Conservation (phyloP, 2,113 vertebrate species). For the Diadophis punctatus region DNA sequence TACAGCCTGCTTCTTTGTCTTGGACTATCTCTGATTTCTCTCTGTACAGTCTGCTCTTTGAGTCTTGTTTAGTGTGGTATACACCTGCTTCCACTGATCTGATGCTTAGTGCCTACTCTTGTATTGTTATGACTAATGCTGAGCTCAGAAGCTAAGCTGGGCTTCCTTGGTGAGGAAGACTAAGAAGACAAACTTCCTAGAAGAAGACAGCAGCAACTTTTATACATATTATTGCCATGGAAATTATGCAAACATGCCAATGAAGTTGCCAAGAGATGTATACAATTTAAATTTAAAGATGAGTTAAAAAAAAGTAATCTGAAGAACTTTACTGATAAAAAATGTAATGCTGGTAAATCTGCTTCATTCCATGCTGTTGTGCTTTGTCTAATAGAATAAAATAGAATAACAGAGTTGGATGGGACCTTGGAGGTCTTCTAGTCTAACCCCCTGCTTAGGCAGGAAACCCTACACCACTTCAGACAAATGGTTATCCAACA, state of each 20-base stretch:
- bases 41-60: no score
- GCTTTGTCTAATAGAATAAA: neutral
- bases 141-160: neutral
- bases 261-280: neutral
- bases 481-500: no score
- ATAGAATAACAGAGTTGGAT: no score
- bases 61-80: no score
- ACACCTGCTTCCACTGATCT: no score
- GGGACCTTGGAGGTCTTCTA: no score
- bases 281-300: neutral
- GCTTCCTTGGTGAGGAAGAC: neutral
- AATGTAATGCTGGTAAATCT: neutral
- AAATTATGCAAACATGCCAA: neutral
- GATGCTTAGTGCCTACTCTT: neutral
- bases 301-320: no score
- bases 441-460: no score
- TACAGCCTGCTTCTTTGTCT: no score
- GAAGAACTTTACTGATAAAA: neutral
- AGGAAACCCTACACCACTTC: no score
- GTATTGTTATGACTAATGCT: neutral
- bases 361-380: neutral
- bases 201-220: neutral
- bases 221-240: neutral
- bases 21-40: no score
- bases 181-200: neutral